A percentile compares a stretch with the other conserved stretches of the same genome.
These are phyloP conservation scores for Branchinecta lynchi DNA, from an alignment of 1,140 invertebrate genomes.

Conservation along the genomic window DNA sequence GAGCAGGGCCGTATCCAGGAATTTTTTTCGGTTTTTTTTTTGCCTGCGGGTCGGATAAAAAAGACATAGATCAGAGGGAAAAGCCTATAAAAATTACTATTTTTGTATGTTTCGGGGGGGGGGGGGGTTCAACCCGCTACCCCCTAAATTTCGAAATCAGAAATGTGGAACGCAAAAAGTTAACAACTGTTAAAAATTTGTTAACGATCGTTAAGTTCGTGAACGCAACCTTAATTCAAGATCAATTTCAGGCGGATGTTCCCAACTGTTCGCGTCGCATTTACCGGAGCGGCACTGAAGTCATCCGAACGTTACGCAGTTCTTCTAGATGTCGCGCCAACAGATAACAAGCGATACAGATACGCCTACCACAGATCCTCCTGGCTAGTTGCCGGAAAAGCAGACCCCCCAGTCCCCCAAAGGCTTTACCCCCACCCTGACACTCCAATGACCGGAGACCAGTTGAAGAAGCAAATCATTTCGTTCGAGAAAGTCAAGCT, in stretches of 20 bases:
- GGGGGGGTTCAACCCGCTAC: no score
- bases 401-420: slow-evolving; percentile 43
- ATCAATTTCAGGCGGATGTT: slow-evolving; percentile 44
- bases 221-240: background rate
- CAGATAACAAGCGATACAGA: slow-evolving; percentile 49
- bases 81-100: no score
- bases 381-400: slow-evolving; percentile 53
- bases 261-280: slow-evolving; percentile 45
- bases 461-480: slow-evolving; percentile 47
- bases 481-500: slow-evolving; percentile 57
- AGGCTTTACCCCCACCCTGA: slow-evolving; percentile 48
- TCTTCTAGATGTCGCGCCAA: slow-evolving; percentile 45
- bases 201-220: no score
- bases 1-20: no score
- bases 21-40: no score
- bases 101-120: no score
- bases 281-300: slow-evolving; percentile 33
- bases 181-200: no score
- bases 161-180: no score
- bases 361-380: slow-evolving; percentile 52
- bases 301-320: slow-evolving; percentile 39
- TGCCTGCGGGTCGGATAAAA: no score
- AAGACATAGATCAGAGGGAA: no score
- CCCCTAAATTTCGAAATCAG: no score
- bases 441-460: slow-evolving; percentile 44